These are phyloP conservation scores for Pseudomyrmex dendroicus DNA, from an alignment of 1,140 invertebrate species.

Conservation along the genomic window DNA sequence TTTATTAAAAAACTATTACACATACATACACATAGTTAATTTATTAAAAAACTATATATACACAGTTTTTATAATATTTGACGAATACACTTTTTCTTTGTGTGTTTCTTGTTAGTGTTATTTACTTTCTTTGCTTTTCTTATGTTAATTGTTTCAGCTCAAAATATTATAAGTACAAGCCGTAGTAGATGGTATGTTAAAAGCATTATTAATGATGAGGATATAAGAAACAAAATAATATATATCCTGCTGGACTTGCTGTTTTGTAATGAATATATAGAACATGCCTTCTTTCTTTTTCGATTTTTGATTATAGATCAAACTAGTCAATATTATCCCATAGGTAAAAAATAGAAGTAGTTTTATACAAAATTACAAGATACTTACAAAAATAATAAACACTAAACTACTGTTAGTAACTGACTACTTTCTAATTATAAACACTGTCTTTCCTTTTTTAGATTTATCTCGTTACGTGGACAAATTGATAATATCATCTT, in stretches of 20 bases:
- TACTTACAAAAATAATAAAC: too few species aligned
- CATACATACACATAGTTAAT: too few species aligned
- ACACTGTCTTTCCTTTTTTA: conserved; percentile 51
- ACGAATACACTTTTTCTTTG: not conserved
- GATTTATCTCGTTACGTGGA: conserved; percentile 66
- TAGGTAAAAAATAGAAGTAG: conserved; percentile 69
- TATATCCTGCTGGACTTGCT: conserved; percentile 64
- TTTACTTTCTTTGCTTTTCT: not conserved
- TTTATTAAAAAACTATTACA: not conserved
- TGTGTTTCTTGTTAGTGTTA: not conserved
- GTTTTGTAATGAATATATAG: conserved; percentile 58
- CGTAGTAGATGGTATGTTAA: conserved; percentile 59
- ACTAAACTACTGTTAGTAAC: too few species aligned
- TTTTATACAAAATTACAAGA: too few species aligned
- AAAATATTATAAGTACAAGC: conserved; percentile 64
- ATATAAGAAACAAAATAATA: conserved; percentile 58
- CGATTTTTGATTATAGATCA: conserved; percentile 73
- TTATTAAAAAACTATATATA: too few species aligned
- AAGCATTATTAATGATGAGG: conserved; percentile 53
- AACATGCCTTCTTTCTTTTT: conserved; percentile 72
- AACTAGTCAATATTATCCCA: conserved; percentile 64
- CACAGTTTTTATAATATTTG: too few species aligned
- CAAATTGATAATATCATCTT: conserved; percentile 55
- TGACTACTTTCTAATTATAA: conserved; percentile 2
- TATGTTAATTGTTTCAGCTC: conserved; percentile 57